Evolutionary conservation across 2,888 invertebrate genomes (phyloP), one percentile per base, ranked within the genome.

Genomic region (Leucozona laternaria): DNA sequence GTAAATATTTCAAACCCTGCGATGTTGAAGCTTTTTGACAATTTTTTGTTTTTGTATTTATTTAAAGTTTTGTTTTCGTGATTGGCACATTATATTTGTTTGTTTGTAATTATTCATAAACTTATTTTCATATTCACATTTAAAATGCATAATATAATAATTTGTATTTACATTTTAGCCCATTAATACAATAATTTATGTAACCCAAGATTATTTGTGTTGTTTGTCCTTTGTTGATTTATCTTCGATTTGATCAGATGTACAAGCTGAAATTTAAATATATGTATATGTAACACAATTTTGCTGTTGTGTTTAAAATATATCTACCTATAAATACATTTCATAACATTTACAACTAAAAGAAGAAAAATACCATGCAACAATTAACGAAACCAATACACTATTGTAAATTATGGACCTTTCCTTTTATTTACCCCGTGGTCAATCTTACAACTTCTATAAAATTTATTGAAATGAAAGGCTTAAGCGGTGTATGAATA

Each of bases 31-130:
- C 73, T 78, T 81, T 82, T 50, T 70, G 72, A 81, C 62, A 81
- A 50, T 73, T 68, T 40, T 73, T 68, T 40, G 57, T 73, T 80
- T 72, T 31, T 60, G n/a, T n/a, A n/a, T n/a, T n/a, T 37, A 34
- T 25, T 72, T 81, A 53, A 77, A 62, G 25, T 73, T 71, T 45
- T 48, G 7, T 58, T 45, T 68, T 58, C 28, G 72, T 77, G 68
- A 81, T 86, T 86, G 85, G 85, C 85, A 86, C 85, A 86, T 72
- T 80, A 70, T 55, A 70, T 55, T 79, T 79, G 55, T 64, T 78
- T 62, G 20, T 37, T 68, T 64, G 10, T 68, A 37, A 55, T 17
- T 71, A 68, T 58, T 50, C 50, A n/a, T 43, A 68, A 15, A 13
- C 6, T 60, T 15, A 40, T 37, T 22, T 40, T 43, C 7, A 43